phyloP scores from a whole-genome alignment of 2,888 invertebrate genomes.

The Eupithecia subumbrata region DNA sequence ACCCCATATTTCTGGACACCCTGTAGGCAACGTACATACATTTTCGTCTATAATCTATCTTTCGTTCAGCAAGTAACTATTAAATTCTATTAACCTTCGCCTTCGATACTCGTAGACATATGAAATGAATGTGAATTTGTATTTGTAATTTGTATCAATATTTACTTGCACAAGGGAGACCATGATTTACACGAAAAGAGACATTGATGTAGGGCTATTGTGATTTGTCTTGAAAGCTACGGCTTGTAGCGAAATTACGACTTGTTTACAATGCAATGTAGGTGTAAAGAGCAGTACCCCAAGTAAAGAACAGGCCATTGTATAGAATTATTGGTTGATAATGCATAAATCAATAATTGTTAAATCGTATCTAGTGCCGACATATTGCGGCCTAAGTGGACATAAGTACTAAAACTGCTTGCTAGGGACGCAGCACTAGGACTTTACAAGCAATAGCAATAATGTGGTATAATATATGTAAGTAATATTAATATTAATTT shows the following conservation, averaged over 20 bases:
- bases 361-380: too few relatives aligned
- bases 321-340: background rate
- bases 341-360: too few relatives aligned
- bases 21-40: conserved; percentile 42
- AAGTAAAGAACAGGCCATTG: background rate
- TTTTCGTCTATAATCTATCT: conserved; percentile 51
- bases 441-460: too few relatives aligned
- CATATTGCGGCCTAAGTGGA: too few relatives aligned
- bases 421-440: too few relatives aligned
- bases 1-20: conserved; percentile 1
- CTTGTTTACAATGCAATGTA: background rate
- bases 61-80: conserved; percentile 50
- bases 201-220: background rate
- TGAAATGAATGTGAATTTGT: conserved; percentile 14
- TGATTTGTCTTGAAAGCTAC: background rate
- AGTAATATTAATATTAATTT: too few relatives aligned
- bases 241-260: background rate
- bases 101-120: conserved; percentile 29
- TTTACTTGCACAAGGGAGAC: conserved; percentile 33
- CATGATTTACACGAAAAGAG: conserved; percentile 11
- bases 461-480: too few relatives aligned
- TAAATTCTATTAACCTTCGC: conserved; percentile 53
- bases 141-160: conserved; percentile 33
- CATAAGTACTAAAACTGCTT: too few relatives aligned
- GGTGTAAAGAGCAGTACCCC: too few relatives aligned